Conservation (phyloP, 2,888 invertebrate genomes). For the Falcaria lacertinaria region DNA sequence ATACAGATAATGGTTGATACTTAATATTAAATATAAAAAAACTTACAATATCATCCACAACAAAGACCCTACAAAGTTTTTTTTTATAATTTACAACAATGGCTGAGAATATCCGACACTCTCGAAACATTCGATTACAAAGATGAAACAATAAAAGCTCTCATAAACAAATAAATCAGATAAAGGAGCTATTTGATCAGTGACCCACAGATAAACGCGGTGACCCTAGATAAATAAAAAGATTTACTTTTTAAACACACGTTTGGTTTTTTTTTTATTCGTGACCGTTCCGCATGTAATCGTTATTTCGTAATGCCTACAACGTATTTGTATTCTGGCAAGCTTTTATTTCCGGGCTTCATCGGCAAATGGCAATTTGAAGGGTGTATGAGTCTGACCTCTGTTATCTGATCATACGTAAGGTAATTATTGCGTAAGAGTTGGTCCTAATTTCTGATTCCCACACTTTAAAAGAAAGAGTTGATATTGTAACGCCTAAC, state of each 20-base stretch:
- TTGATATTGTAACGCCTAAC: too few species aligned
- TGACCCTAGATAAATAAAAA: neutral
- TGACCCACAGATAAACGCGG: neutral
- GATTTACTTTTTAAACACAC: neutral
- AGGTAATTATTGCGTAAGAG: too few species aligned
- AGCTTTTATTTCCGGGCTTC: neutral
- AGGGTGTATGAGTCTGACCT: neutral
- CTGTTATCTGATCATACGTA: neutral
- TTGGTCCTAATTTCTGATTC: too few species aligned
- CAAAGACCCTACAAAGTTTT: neutral
- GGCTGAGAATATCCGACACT: neutral
- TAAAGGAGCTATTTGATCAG: neutral
- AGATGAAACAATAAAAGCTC: neutral
- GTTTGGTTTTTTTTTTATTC: neutral
- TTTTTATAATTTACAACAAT: neutral
- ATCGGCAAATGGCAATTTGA: neutral
- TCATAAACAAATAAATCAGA: slow-evolving; percentile 1
- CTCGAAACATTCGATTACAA: neutral
- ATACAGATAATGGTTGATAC: too few species aligned
- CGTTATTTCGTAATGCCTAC: neutral
- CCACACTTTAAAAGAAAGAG: too few species aligned
- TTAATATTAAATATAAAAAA: too few species aligned
- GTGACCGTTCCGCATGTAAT: neutral
- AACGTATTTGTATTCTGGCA: neutral
- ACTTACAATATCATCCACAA: too few species aligned